Evolutionary conservation across 2,113 vertebrate genomes (phyloP).

Genomic region (Grus americana): DNA sequence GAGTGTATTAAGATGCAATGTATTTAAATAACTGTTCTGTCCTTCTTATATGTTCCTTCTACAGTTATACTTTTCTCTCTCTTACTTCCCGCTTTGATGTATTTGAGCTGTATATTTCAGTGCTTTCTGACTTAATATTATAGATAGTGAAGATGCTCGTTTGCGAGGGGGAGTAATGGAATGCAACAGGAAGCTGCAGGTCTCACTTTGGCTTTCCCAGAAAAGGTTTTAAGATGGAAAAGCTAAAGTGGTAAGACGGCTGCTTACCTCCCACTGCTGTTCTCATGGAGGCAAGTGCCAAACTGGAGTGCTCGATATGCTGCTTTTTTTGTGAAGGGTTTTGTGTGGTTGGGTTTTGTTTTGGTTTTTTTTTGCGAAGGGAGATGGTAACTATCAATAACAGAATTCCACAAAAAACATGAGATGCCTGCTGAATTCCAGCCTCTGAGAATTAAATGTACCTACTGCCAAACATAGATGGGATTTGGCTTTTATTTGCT

Average conservation of each 20-base stretch:
- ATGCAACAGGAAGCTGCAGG: background rate
- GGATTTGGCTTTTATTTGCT: background rate
- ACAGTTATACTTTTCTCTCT: background rate
- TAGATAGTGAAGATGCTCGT: background rate
- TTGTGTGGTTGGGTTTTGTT: background rate
- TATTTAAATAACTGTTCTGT: background rate
- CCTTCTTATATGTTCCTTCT: background rate
- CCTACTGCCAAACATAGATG: background rate
- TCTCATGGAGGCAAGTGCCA: background rate
- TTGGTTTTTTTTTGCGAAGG: background rate
- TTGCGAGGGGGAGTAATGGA: background rate
- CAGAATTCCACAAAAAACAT: background rate
- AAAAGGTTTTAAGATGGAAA: background rate
- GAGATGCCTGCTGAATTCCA: background rate
- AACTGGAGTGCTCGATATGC: background rate
- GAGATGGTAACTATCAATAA: background rate
- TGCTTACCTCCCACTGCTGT: background rate
- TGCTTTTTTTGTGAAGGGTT: background rate
- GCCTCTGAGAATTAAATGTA: background rate
- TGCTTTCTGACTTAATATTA: background rate
- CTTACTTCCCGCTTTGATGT: background rate
- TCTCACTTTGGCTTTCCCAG: background rate
- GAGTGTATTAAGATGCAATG: rapidly evolving
- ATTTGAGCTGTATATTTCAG: background rate
- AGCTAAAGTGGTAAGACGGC: background rate